phyloP scores from a whole-genome alignment of 2,888 invertebrate species.

The Petrophora chlorosata region DNA sequence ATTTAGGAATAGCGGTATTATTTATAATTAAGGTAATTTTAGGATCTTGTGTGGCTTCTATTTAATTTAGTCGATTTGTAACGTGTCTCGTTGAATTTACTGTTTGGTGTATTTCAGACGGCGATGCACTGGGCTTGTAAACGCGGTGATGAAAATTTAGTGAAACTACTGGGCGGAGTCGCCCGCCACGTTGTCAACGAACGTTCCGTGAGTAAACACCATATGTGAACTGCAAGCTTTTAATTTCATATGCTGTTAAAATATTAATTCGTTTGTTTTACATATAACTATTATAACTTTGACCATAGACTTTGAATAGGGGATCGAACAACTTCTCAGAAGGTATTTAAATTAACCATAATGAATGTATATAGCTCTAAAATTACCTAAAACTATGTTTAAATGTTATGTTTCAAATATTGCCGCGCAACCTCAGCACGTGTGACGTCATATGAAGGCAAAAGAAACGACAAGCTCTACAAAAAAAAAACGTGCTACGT shows the following conservation, averaged over 20 bases:
- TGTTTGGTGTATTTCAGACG: slow-evolving; percentile 86
- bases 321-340: too few species aligned
- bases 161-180: slow-evolving; percentile 95
- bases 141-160: slow-evolving; percentile 94
- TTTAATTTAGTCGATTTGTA: slow-evolving; percentile 33
- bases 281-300: not conserved
- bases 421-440: too few species aligned
- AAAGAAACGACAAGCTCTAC: too few species aligned
- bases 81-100: slow-evolving; percentile 17
- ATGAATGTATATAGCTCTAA: too few species aligned
- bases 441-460: too few species aligned
- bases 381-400: too few species aligned
- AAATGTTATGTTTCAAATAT: too few species aligned
- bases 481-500: too few species aligned
- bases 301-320: too few species aligned
- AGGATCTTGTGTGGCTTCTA: slow-evolving; percentile 30
- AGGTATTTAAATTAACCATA: too few species aligned
- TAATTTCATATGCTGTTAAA: not conserved
- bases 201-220: slow-evolving; percentile 87
- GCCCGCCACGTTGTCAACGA: slow-evolving; percentile 92
- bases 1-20: slow-evolving; percentile 48
- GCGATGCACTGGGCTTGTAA: slow-evolving; percentile 99
- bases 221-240: not conserved
- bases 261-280: not conserved
- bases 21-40: slow-evolving; percentile 37